A percentile compares a stretch with the other conserved stretches of the same genome.
phyloP scores from a whole-genome alignment of 2,113 vertebrate genomes.

The Tupaia chinensis region DNA sequence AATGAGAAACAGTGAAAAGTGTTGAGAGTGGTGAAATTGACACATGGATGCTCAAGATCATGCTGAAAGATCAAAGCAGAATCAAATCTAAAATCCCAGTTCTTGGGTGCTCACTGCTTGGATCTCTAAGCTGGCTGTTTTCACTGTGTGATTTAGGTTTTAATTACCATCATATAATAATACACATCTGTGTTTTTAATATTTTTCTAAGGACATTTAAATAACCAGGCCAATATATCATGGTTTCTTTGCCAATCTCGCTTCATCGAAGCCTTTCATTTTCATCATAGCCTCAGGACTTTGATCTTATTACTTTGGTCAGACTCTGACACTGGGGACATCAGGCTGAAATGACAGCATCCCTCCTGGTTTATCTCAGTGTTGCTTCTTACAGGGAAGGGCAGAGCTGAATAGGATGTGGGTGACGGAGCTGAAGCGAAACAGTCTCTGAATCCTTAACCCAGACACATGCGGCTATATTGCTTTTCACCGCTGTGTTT shows the following conservation, averaged over 20 bases:
- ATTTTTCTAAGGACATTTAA: constrained; percentile 64
- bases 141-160: constrained; percentile 17
- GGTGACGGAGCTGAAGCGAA: not conserved
- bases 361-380: constrained; percentile 36
- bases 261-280: constrained; percentile 62
- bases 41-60: not conserved
- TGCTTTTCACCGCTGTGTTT: not conserved
- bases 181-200: constrained; percentile 25
- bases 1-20: not conserved
- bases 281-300: constrained; percentile 54
- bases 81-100: not conserved
- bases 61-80: not conserved
- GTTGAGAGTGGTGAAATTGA: not conserved
- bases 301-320: constrained; percentile 75
- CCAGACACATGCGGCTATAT: not conserved
- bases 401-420: not conserved
- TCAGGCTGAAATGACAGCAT: constrained; percentile 58
- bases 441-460: not conserved
- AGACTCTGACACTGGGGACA: not conserved
- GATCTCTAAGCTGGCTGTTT: not conserved
- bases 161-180: constrained; percentile 19
- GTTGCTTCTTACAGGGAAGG: constrained; percentile 15
- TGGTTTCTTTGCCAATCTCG: constrained; percentile 7
- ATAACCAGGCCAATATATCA: constrained; percentile 12
- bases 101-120: not conserved